phyloP scores from a whole-genome alignment of 2,888 invertebrate species.

The Spilarctia lutea region DNA sequence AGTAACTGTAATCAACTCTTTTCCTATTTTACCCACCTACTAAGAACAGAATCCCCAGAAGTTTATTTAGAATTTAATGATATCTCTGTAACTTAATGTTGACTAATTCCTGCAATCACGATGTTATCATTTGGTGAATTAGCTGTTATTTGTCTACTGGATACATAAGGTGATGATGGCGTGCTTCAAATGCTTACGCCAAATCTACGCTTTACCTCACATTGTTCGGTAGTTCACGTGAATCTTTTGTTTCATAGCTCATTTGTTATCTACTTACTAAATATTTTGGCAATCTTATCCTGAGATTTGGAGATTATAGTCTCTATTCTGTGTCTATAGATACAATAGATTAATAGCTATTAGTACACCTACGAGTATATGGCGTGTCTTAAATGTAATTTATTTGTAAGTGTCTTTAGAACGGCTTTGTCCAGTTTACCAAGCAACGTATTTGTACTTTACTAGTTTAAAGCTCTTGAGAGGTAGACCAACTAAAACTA shows the following conservation, averaged over 20 bases:
- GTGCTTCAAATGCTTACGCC: conserved; percentile 66
- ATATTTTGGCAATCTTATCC: conserved; percentile 7
- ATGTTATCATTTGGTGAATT: conserved; percentile 62
- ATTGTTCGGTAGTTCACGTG: conserved; percentile 40
- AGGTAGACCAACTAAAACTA: not conserved
- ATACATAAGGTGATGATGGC: conserved; percentile 73
- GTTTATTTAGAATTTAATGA: not conserved
- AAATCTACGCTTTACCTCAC: conserved; percentile 51
- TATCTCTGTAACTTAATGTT: conserved; percentile 35
- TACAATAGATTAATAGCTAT: too few relatives aligned
- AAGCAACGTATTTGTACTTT: not conserved
- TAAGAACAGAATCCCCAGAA: not conserved
- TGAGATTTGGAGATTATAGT: not conserved
- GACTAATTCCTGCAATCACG: conserved; percentile 57
- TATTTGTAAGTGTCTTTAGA: not conserved
- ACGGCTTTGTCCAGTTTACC: not conserved
- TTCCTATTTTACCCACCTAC: not conserved
- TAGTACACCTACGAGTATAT: not conserved
- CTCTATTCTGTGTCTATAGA: not conserved
- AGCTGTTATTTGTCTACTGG: conserved; percentile 68
- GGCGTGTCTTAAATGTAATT: not conserved
- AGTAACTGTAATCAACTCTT: not conserved
- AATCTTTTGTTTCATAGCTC: conserved; percentile 32
- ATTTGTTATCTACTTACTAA: conserved; percentile 4
- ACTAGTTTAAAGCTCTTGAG: not conserved